Conservation (phyloP, 2,113 vertebrate species). For the Aegotheles bennettii region DNA sequence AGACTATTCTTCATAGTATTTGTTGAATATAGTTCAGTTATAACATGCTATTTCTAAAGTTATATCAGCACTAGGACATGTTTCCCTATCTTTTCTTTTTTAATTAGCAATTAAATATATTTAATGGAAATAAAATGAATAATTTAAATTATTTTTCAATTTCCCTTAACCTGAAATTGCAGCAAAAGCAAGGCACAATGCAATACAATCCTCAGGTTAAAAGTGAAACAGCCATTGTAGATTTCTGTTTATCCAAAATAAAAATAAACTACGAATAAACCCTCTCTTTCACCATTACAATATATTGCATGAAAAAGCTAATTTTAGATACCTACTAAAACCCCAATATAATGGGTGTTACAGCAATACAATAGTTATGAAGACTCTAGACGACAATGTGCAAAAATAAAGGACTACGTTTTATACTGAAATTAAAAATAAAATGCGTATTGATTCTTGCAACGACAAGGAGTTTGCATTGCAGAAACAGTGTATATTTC, state of each 20-base stretch:
- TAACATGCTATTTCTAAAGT: not conserved
- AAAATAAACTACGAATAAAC: not conserved
- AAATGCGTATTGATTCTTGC: constrained; percentile 91
- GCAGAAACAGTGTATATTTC: constrained; percentile 95
- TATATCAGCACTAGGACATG: not conserved
- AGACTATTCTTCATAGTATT: not conserved
- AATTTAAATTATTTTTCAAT: not conserved
- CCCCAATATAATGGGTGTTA: constrained; percentile 16
- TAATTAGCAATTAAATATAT: not conserved
- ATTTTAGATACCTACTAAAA: constrained; percentile 14
- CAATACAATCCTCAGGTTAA: constrained; percentile 44
- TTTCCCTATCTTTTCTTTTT: not conserved
- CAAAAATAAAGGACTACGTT: constrained; percentile 22
- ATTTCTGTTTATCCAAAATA: constrained; percentile 27
- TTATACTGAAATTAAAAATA: constrained; percentile 81
- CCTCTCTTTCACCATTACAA: constrained; percentile 1
- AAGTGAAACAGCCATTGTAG: not conserved
- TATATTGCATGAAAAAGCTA: not conserved
- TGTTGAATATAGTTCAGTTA: not conserved
- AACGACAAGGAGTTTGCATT: constrained; percentile 96
- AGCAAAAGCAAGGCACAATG: constrained; percentile 67
- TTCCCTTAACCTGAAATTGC: constrained; percentile 7
- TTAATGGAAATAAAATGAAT: not conserved
- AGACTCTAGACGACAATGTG: constrained; percentile 59
- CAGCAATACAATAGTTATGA: constrained; percentile 49